These are phyloP conservation scores for Agonopterix heracliana DNA, from an alignment of 2,888 invertebrate genomes.

Conservation along the genomic window DNA sequence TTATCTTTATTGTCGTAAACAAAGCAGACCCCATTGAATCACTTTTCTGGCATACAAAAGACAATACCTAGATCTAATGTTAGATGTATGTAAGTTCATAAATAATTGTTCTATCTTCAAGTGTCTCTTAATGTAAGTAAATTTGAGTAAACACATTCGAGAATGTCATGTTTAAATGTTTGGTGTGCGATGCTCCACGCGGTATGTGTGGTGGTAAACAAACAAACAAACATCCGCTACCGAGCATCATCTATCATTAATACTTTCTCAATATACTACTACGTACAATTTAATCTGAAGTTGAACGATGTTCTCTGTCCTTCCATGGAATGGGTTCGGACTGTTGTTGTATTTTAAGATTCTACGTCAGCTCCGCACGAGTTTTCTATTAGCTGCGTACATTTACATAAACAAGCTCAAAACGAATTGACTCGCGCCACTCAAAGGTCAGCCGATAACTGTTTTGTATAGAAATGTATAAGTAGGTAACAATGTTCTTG, in stretches of 20 bases:
- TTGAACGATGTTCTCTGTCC: constrained; percentile 21
- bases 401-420: too few species aligned
- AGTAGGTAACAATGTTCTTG: too few species aligned
- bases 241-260: constrained; percentile 2
- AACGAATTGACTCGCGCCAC: too few species aligned
- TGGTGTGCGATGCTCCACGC: constrained; percentile 31
- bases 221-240: background rate
- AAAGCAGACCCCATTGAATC: constrained; percentile 56
- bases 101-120: constrained; percentile 74
- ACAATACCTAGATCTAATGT: constrained; percentile 77
- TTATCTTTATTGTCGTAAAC: constrained; percentile 37
- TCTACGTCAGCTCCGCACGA: constrained; percentile 19
- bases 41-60: constrained; percentile 73
- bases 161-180: constrained; percentile 48
- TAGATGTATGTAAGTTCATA: constrained; percentile 72
- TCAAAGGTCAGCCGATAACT: too few species aligned
- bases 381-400: background rate
- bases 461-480: constrained; percentile 14
- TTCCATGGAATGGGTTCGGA: constrained; percentile 34
- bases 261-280: constrained; percentile 16
- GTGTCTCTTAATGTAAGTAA: constrained; percentile 70
- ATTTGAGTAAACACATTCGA: constrained; percentile 60
- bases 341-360: constrained; percentile 50
- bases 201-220: constrained; percentile 6
- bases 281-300: constrained; percentile 10